These are phyloP conservation scores for Okapia johnstoni DNA, from an alignment of 2,113 vertebrate species.

Conservation along the genomic window DNA sequence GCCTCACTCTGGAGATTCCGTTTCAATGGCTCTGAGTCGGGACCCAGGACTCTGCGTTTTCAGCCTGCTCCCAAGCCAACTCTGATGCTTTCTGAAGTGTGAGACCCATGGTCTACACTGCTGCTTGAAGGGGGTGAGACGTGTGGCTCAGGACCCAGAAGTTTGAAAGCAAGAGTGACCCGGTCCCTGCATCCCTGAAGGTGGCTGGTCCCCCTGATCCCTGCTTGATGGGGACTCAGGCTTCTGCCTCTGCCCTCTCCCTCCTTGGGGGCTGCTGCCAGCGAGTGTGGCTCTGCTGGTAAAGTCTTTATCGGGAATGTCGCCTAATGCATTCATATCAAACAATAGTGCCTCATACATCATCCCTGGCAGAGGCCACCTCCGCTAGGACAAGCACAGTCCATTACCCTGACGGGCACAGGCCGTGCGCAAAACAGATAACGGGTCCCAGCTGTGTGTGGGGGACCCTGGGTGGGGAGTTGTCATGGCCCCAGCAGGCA, in stretches of 20 bases:
- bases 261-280: slow-evolving; percentile 7
- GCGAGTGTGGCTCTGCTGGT: not conserved
- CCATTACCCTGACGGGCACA: slow-evolving; percentile 72
- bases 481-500: not conserved
- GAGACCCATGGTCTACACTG: not conserved
- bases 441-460: not conserved
- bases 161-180: not conserved
- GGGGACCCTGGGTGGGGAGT: not conserved
- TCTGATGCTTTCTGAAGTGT: not conserved
- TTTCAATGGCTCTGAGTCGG: rapidly evolving
- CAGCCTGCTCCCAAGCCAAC: rapidly evolving
- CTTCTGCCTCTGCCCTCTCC: not conserved
- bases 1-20: not conserved
- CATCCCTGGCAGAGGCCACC: slow-evolving; percentile 70
- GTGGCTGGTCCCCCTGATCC: not conserved
- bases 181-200: not conserved
- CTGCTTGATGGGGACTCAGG: not conserved
- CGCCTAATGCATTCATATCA: slow-evolving; percentile 73
- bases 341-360: slow-evolving; percentile 73
- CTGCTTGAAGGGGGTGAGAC: not conserved
- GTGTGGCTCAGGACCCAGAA: not conserved
- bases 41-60: not conserved
- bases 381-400: slow-evolving; percentile 62
- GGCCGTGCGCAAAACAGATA: slow-evolving; percentile 66
- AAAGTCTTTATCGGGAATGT: slow-evolving; percentile 74